These are phyloP conservation scores for Heliconius erato DNA, from an alignment of 2,888 invertebrate species.

Conservation along the genomic window DNA sequence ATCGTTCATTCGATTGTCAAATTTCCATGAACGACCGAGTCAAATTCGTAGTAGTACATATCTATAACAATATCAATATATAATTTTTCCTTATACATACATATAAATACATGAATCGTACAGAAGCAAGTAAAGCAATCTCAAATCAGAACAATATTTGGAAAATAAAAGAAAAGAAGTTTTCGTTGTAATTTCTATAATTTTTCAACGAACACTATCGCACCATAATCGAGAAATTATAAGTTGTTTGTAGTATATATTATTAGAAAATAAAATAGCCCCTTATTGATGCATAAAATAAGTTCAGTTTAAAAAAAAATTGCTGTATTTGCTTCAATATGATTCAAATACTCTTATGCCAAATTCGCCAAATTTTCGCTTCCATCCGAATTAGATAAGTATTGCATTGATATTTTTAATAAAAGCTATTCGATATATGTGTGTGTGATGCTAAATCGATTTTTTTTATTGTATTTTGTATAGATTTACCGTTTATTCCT, in stretches of 20 bases:
- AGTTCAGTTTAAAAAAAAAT: not conserved
- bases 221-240: too few relatives aligned
- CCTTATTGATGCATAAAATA: too few relatives aligned
- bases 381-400: constrained; percentile 53
- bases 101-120: constrained; percentile 2
- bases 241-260: too few relatives aligned
- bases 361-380: constrained; percentile 53
- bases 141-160: not conserved
- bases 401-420: constrained; percentile 33
- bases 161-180: not conserved
- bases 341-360: constrained; percentile 36
- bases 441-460: constrained; percentile 20
- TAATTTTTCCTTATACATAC: constrained; percentile 42
- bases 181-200: not conserved
- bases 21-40: not conserved
- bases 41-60: constrained; percentile 36
- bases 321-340: not conserved
- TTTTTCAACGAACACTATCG: too few relatives aligned
- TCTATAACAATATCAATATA: constrained; percentile 36
- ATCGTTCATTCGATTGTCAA: not conserved
- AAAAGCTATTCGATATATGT: constrained; percentile 18
- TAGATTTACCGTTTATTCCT: constrained; percentile 16
- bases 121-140: not conserved
- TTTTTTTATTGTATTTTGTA: constrained; percentile 37
- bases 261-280: too few relatives aligned